Evolutionary conservation across 2,888 invertebrate genomes (phyloP).

Genomic region (Lepidochitona cinerea): DNA sequence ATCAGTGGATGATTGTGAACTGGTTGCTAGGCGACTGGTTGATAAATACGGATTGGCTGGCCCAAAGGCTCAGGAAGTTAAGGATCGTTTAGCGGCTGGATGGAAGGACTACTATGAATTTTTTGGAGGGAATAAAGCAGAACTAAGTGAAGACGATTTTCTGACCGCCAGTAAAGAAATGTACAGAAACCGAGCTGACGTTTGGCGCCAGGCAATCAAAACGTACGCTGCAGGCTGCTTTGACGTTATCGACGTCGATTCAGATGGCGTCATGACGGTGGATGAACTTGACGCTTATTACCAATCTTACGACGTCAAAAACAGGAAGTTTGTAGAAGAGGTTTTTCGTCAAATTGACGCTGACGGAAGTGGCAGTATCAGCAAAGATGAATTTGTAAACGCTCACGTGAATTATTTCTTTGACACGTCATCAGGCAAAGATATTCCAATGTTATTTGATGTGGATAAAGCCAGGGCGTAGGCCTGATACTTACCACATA

Average conservation of each 20-base stretch:
- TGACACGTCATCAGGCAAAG: background rate
- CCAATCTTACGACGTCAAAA: background rate
- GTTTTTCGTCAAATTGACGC: background rate
- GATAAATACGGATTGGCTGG: background rate
- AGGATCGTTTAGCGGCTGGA: background rate
- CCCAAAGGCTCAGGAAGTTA: background rate
- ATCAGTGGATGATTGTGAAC: background rate
- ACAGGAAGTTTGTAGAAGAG: background rate
- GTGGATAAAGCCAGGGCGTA: background rate
- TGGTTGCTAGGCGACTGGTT: background rate
- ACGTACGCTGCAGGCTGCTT: background rate
- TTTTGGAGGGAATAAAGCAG: background rate
- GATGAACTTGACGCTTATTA: background rate
- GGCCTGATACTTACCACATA: too few relatives aligned
- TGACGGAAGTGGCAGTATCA: background rate
- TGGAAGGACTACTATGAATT: constrained; percentile 5
- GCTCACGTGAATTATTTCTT: background rate
- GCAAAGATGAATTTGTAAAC: background rate
- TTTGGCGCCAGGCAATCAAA: background rate
- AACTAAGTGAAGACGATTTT: background rate
- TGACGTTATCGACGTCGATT: background rate
- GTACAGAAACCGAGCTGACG: background rate
- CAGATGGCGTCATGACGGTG: background rate
- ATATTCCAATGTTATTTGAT: background rate
- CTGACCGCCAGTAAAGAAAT: background rate